Base-by-base conservation (phyloP, 2,113 vertebrate genomes). In the Ammodytes dubius region DNA sequence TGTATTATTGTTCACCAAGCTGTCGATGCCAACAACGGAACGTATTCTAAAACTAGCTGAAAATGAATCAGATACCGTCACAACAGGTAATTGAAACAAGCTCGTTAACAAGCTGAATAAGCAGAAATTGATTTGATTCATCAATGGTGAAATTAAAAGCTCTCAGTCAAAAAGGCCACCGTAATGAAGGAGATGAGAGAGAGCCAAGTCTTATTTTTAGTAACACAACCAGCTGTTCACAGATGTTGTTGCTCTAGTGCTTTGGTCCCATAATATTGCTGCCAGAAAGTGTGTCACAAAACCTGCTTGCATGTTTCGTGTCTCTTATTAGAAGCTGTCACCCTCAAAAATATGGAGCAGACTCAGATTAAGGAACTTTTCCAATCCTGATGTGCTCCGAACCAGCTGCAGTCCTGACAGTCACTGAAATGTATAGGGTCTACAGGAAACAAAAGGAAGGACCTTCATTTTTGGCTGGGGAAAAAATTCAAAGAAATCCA, bases 171-270 rank as follows among this genome's bases (percentile, higher is more conserved):
- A 52, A 58, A n/a, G 17, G 52, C 12, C 35, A 6, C 58, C 10
- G 67, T 66, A 52, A 84, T 61, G 64, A 82, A 70, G 70, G 11
- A 59, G 56, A 10, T 69, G 15, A 65, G 43, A 56, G 27, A 47
- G 14, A 59, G 60, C 52, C 77, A 27, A 49, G 35, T 82, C 35
- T 27, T 59, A 79, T 54, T 82, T 81, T 67, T 67, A 59, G 71
- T 6, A 76, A 61, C 66, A 61, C 64, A 68, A 70, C 66, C 82
- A 87, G 85, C 50, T 89, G 82, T 78, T 83, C 65, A 42, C 77
- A 77, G 69, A 35, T 84, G 72, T 19, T 47, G 37, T 72, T 80
- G 15, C 49, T 27, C n/a, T 10, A 53, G 71, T 83, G 65, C 69
- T 59, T 58, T 61, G 53, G 7, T 54, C 43, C 42, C 17, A 10